These are phyloP conservation scores for Corydoras maculifer DNA, from an alignment of 2,113 vertebrate species.

Conservation along the genomic window DNA sequence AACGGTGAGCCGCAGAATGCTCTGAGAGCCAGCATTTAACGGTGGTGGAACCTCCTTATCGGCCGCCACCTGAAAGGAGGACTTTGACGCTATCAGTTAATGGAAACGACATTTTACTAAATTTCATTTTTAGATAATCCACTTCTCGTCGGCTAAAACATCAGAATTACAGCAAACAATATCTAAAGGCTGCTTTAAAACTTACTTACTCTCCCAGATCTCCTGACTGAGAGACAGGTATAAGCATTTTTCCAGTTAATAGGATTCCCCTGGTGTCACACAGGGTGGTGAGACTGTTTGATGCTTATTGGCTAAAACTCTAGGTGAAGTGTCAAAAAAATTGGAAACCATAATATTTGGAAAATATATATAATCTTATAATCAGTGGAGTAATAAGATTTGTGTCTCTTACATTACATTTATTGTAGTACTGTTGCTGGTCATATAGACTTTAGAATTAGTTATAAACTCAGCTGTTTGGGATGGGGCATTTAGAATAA, in stretches of 20 bases:
- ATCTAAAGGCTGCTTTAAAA: conserved; percentile 77
- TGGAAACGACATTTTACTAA: conserved; percentile 88
- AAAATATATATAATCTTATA: no score
- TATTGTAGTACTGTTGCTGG: no score
- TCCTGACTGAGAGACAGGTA: conserved; percentile 70
- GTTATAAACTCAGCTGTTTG: no score
- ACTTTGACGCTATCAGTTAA: conserved; percentile 90
- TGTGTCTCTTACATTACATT: no score
- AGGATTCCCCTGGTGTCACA: conserved; percentile 56
- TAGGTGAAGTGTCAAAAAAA: no score
- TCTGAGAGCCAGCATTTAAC: conserved; percentile 79
- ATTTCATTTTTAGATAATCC: conserved; percentile 87
- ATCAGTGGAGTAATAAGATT: no score
- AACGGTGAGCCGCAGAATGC: conserved; percentile 72
- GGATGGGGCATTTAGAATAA: no score
- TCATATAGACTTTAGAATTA: no score
- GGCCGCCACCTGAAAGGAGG: conserved; percentile 84
- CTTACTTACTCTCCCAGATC: conserved; percentile 73
- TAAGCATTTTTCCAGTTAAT: conserved; percentile 59
- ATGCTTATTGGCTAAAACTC: no score
- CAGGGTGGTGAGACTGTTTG: conserved; percentile 47
- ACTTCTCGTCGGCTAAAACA: conserved; percentile 87
- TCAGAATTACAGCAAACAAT: conserved; percentile 81
- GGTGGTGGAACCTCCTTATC: conserved; percentile 86
- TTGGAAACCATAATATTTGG: no score